Evolutionary conservation across 2,888 invertebrate species (phyloP).

Genomic region (Spodoptera littoralis): DNA sequence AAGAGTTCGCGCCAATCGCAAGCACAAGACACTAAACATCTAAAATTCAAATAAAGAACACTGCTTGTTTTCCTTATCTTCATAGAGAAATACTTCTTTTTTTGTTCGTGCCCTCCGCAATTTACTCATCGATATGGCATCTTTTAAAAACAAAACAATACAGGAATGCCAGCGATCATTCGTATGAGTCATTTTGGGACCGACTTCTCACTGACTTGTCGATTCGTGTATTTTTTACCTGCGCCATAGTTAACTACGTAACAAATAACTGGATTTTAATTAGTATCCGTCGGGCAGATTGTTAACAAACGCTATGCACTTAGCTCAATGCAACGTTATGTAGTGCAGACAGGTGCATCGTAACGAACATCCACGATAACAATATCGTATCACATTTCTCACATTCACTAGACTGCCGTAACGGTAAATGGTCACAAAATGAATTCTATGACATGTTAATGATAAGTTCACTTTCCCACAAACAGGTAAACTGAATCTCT

Average conservation of each 20-base stretch:
- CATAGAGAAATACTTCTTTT: slow-evolving; percentile 56
- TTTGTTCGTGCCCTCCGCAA: slow-evolving; percentile 54
- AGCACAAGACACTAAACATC: slow-evolving; percentile 8
- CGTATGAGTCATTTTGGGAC: slow-evolving; percentile 84
- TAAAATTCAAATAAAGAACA: slow-evolving; percentile 55
- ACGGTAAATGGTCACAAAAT: slow-evolving; percentile 80
- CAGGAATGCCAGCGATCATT: slow-evolving; percentile 73
- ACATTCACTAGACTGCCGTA: slow-evolving; percentile 72
- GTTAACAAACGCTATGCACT: slow-evolving; percentile 71
- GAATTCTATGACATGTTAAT: slow-evolving; percentile 69
- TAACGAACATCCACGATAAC: slow-evolving; percentile 74
- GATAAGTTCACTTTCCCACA: slow-evolving; percentile 80
- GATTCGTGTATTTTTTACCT: slow-evolving; percentile 73
- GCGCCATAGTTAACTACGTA: slow-evolving; percentile 69
- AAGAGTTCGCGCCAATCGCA: slow-evolving; percentile 46
- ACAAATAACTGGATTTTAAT: slow-evolving; percentile 73
- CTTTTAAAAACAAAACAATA: slow-evolving; percentile 84
- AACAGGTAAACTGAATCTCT: slow-evolving; percentile 72
- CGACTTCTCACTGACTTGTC: slow-evolving; percentile 70
- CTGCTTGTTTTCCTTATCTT: slow-evolving; percentile 39
- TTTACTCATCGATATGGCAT: slow-evolving; percentile 81
- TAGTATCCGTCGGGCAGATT: slow-evolving; percentile 64
- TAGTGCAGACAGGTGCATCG: slow-evolving; percentile 87
- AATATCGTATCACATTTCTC: slow-evolving; percentile 76
- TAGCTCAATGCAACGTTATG: slow-evolving; percentile 69